Base-by-base conservation (phyloP, 1,140 invertebrate genomes). In the Varroa destructor region DNA sequence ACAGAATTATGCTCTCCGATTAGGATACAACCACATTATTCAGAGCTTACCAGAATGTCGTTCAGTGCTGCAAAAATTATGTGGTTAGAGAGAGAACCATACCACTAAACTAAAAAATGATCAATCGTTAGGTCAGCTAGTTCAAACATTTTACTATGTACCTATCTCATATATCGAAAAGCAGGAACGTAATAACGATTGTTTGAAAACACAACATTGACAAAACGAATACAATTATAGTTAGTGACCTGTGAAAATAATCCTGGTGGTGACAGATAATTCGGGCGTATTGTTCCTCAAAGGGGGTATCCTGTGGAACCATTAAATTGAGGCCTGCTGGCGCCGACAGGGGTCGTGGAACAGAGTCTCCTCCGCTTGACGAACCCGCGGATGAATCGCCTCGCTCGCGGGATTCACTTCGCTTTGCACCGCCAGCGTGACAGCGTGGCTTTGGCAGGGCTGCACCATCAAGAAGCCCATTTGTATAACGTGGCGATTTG, bases 241-340 rank as follows among this genome's bases (percentile, higher is more conserved):
- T 51, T 67, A 36, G 40, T 67, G 2, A 67, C 61, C 61, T 67
- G 37, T 67, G 61, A 37, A 36, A 67, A 37, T 67, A 67, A 37
- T 67, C 61, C 8, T 67, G 61, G 46, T 67, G 61, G 46, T 67
- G 61, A 8, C 61, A 67, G 40, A 67, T 40, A 8, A 67, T 40
- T 46, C 61, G 61, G 61, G 61, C 61, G 37, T 67, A 67, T 40
- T 67, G 61, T 40, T 67, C 61, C 36, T 67, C 61, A 46, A 67
- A 67, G 14, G 40, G 40, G 40, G 46, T 12, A 40, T 67, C 61
- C 8, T 67, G 61, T 12, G 61, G 61, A 3, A 67, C 61, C 61
- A 67, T 67, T 37, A 67, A 8, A 37, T 67, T 67, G 12, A 67
- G 36, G 37, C 61, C 61, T 3, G 61, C 61, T 8, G 61, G 61